Percentiles rank a stretch among this genome's conserved stretches.
Conservation (phyloP, 1,140 invertebrate genomes). For the Bilobella aurantiaca region DNA sequence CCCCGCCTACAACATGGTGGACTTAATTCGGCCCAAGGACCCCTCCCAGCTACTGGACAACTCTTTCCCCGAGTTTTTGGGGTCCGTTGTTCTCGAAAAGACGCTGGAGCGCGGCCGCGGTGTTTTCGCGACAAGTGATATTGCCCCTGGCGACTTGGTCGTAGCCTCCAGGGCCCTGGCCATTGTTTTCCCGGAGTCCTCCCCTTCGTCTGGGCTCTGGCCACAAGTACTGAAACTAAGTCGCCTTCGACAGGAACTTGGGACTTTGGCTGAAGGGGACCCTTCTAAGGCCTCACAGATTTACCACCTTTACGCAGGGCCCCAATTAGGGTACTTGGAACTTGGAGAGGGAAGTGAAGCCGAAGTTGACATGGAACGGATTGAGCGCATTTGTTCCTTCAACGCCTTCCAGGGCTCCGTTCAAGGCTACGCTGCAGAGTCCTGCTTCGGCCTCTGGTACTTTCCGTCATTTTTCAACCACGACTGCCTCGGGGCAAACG, state of each 20-base stretch:
- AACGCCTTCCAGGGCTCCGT: constrained; percentile 1
- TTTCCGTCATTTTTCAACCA: constrained; percentile 6
- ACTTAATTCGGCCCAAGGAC: background rate
- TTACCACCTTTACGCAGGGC: constrained; percentile 1
- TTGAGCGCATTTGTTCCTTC: constrained; percentile 1
- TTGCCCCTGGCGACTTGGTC: background rate
- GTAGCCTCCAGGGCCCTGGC: background rate
- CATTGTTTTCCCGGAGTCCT: background rate
- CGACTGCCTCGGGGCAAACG: background rate
- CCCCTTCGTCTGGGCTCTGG: background rate
- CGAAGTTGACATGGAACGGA: constrained; percentile 3
- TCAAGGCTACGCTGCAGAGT: background rate
- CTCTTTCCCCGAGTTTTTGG: background rate
- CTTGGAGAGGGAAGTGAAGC: background rate
- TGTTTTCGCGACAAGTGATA: background rate
- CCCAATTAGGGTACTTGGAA: background rate
- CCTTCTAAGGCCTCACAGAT: background rate
- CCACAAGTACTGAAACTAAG: background rate
- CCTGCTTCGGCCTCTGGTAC: background rate
- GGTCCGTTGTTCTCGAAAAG: background rate
- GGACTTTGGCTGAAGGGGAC: background rate
- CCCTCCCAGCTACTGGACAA: background rate
- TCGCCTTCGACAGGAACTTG: background rate
- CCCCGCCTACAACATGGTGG: background rate
- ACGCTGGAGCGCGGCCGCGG: background rate